Percentiles rank a stretch among this genome's conserved stretches.
Evolutionary conservation across 1,140 invertebrate genomes (phyloP).

Genomic region (Halictus rubicundus): DNA sequence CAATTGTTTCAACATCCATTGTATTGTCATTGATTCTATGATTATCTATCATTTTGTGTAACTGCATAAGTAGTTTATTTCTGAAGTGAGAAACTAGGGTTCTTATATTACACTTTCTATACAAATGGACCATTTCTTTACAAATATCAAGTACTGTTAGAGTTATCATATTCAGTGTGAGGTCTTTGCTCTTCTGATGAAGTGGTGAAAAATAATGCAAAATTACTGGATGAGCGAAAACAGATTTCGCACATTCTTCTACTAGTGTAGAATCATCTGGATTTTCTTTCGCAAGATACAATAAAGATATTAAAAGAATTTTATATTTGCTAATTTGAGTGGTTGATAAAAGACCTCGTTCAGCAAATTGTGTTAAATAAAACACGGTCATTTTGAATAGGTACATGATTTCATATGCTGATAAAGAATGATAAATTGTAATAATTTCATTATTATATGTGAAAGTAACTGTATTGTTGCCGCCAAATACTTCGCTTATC

Average conservation of each 20-base stretch:
- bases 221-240: constrained; percentile 81
- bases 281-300: constrained; percentile 59
- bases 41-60: constrained; percentile 63
- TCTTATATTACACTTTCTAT: constrained; percentile 37
- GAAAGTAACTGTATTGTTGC: constrained; percentile 44
- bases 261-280: constrained; percentile 20
- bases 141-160: constrained; percentile 76
- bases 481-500: constrained; percentile 43
- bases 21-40: constrained; percentile 15
- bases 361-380: constrained; percentile 69
- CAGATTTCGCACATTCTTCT: constrained; percentile 61
- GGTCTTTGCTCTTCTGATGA: constrained; percentile 69
- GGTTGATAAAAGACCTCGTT: constrained; percentile 49
- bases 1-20: constrained; percentile 19
- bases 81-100: constrained; percentile 64
- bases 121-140: constrained; percentile 49
- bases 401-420: constrained; percentile 55
- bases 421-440: constrained; percentile 49
- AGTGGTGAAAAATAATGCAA: constrained; percentile 81
- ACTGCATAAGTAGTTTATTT: constrained; percentile 67
- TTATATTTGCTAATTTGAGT: constrained; percentile 60
- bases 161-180: constrained; percentile 75
- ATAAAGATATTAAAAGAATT: constrained; percentile 63
- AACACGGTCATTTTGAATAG: constrained; percentile 69
- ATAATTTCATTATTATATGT: constrained; percentile 47